Evolutionary conservation across 2,888 invertebrate species (phyloP).

Genomic region (Sturmia bella): DNA sequence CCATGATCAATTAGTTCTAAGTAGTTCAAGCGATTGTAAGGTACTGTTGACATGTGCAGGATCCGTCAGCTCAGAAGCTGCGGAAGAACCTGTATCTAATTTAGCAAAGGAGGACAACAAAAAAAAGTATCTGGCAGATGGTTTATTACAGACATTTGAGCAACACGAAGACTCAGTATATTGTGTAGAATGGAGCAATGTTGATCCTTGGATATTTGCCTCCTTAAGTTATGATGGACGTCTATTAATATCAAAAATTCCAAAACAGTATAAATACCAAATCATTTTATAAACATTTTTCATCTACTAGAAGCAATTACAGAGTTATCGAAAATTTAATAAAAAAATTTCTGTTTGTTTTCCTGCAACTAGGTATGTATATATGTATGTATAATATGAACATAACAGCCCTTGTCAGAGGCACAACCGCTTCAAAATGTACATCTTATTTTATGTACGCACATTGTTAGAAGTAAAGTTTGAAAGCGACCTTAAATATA

Average conservation of each 20-base stretch:
- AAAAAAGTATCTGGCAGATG: slow-evolving; percentile 85
- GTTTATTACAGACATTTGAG: slow-evolving; percentile 94
- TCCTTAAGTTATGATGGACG: slow-evolving; percentile 97
- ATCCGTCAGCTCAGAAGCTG: slow-evolving; percentile 90
- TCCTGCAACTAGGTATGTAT: too few species aligned
- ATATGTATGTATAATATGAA: too few species aligned
- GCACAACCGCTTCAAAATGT: too few species aligned
- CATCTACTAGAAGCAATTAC: neutral
- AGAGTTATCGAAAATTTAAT: neutral
- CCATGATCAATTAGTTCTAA: slow-evolving; percentile 96
- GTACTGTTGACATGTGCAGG: slow-evolving; percentile 94
- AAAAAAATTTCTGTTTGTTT: neutral
- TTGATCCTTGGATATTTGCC: slow-evolving; percentile 99
- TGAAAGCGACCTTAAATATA: too few species aligned
- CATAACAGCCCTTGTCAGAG: too few species aligned
- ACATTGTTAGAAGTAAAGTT: too few species aligned
- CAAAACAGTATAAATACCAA: slow-evolving; percentile 96
- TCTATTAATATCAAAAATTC: slow-evolving; percentile 95
- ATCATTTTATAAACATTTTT: slow-evolving; percentile 88
- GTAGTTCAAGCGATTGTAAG: slow-evolving; percentile 96
- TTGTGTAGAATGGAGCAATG: slow-evolving; percentile 97
- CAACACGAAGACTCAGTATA: slow-evolving; percentile 99
- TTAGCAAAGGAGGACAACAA: slow-evolving; percentile 64
- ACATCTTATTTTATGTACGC: too few species aligned
- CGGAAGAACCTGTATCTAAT: slow-evolving; percentile 79